Base-by-base conservation (phyloP, 2,888 invertebrate genomes). In the Congeria kusceri region DNA sequence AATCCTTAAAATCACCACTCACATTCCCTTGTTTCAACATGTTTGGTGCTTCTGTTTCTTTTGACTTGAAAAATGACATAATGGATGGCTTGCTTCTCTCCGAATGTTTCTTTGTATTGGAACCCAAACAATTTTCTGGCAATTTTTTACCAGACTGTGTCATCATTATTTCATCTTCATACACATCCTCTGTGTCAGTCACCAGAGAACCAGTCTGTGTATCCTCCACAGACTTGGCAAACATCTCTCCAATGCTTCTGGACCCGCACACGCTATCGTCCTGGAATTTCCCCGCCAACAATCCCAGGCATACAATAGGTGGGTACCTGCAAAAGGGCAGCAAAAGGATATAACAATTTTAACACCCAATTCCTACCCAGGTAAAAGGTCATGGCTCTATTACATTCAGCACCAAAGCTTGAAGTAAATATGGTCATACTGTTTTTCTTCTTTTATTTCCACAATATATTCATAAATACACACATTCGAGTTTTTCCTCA, bases 281-380 rank as follows among this genome's bases (percentile, higher is more conserved):
- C 20, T 80, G 74, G 80, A 97, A 97, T 92, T 97, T 97, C 0
- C 96, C 96, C 18, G 96, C 96, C 90, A 96, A 96, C n/a, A 97
- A 94, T 0, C 96, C 96, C 23, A 97, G 93, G 92, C 95, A 96
- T 77, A 95, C 95, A 20, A 97, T 95, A 0, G 95, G 94, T 85
- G 96, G 95, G 79, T 93, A 92, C 89, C 94, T 94, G 86, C 20
- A 90, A 39, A 11, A 39, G 39, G 15, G 9, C 11, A 11, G 39
- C 1, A 39, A 39, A 5, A 7, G 39, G 39, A 3, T 13, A 39
- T 39, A 1, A 39, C 9, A 39, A 39, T 32, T 32, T 32, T 9
- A 32, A 32, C 4, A 32, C 9, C 32, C 9, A 4, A 32, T 32
- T 32, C 9, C 32, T 32, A 32, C 32, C 32, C 32, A 32, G 32